Conservation (phyloP, 2,888 invertebrate genomes). For the Acronicta psi region DNA sequence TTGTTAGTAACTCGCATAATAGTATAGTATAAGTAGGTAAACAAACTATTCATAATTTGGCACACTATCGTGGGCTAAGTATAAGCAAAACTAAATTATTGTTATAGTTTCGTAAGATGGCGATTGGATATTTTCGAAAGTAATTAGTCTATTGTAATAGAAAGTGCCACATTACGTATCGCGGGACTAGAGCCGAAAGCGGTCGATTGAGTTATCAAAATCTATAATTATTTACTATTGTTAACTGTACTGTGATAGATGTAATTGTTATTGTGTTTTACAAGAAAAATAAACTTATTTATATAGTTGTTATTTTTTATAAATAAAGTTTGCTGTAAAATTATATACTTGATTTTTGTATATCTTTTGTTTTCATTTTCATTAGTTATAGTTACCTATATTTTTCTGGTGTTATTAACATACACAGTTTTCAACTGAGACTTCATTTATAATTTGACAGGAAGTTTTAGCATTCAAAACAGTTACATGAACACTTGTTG, state of each 20-base stretch:
- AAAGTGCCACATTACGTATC: conserved; percentile 75
- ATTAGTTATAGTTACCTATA: too few species aligned
- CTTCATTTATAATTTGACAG: neutral
- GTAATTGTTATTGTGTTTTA: conserved; percentile 55
- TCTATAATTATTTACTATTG: conserved; percentile 53
- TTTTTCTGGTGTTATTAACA: too few species aligned
- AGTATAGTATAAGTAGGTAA: conserved; percentile 13
- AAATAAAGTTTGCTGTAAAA: conserved; percentile 51
- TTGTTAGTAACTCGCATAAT: neutral
- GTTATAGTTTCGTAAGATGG: conserved; percentile 48
- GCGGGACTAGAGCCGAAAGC: conserved; percentile 58
- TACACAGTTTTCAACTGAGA: neutral
- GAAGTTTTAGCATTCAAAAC: conserved; percentile 7
- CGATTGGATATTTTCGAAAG: conserved; percentile 50
- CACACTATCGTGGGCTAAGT: conserved; percentile 18
- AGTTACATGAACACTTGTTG: conserved; percentile 11
- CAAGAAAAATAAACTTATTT: conserved; percentile 50
- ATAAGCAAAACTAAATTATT: conserved; percentile 51
- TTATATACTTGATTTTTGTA: conserved; percentile 1
- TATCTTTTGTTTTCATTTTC: neutral
- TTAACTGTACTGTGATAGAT: conserved; percentile 77
- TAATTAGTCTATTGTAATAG: conserved; percentile 64
- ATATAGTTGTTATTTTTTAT: conserved; percentile 58
- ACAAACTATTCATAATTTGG: conserved; percentile 4
- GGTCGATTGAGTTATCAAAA: conserved; percentile 57